A percentile compares a stretch with the other conserved stretches of the same genome.
Evolutionary conservation across 1,140 invertebrate genomes (phyloP).

Genomic region (Trichogramma pretiosum): DNA sequence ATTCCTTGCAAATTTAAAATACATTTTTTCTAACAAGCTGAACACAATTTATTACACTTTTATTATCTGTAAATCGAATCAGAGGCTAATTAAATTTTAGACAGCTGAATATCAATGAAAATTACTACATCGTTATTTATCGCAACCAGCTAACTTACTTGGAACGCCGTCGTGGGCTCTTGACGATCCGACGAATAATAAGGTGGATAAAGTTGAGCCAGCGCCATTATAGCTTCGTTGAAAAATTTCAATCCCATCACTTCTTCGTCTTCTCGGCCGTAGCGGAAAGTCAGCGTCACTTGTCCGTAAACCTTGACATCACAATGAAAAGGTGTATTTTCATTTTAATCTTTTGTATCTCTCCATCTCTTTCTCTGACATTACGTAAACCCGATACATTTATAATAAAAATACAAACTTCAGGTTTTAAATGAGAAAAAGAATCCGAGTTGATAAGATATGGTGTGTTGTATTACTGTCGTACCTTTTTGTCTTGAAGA

Average conservation of each 20-base stretch:
- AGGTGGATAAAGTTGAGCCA: constrained; percentile 73
- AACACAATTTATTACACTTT: too few species aligned
- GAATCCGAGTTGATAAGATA: too few species aligned
- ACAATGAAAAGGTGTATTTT: too few species aligned
- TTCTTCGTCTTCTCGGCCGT: constrained; percentile 84
- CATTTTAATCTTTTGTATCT: too few species aligned
- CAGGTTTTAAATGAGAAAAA: background rate
- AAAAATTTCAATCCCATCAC: constrained; percentile 88
- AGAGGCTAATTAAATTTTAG: too few species aligned
- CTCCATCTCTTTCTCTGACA: too few species aligned
- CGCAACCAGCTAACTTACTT: too few species aligned
- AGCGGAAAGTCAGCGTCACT: constrained; percentile 77
- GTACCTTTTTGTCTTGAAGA: constrained; percentile 60
- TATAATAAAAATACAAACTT: background rate
- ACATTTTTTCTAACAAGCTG: too few species aligned
- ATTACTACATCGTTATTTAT: too few species aligned
- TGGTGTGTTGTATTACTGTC: constrained; percentile 7
- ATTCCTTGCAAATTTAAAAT: too few species aligned
- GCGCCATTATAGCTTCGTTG: constrained; percentile 80
- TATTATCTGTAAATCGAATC: too few species aligned
- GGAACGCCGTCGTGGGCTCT: constrained; percentile 59
- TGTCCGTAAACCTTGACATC: constrained; percentile 69
- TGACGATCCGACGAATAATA: constrained; percentile 45
- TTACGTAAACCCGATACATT: background rate
- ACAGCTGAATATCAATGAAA: too few species aligned